Evolutionary conservation across 2,113 vertebrate genomes (phyloP).

Genomic region (Colistium nudipinnis): DNA sequence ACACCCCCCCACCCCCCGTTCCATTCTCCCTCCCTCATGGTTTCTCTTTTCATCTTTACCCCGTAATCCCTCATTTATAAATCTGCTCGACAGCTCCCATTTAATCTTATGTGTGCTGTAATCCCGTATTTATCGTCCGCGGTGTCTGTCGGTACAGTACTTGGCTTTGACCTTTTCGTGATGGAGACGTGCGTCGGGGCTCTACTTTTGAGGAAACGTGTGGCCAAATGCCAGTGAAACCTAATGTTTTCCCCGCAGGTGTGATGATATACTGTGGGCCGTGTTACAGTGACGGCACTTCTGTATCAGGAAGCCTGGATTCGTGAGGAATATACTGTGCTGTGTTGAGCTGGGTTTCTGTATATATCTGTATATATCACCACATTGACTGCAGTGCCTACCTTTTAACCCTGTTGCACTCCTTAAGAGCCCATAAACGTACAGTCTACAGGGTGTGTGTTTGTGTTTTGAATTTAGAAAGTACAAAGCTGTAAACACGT

Average conservation of each 20-base stretch:
- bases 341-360: neutral
- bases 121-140: slow-evolving; percentile 30
- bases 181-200: neutral
- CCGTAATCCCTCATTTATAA: slow-evolving; percentile 29
- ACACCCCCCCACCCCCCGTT: neutral
- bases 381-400: neutral
- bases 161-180: slow-evolving; percentile 11
- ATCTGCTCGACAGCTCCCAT: slow-evolving; percentile 16
- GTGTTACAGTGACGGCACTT: neutral
- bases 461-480: neutral
- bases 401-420: neutral
- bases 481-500: neutral
- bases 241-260: neutral
- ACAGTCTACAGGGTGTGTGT: neutral
- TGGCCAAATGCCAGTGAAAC: neutral
- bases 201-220: neutral
- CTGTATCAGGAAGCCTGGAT: neutral
- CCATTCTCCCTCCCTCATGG: neutral
- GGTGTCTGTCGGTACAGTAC: slow-evolving; percentile 1
- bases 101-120: slow-evolving; percentile 26
- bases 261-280: neutral
- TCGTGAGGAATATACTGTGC: neutral
- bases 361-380: too few species aligned
- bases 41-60: neutral
- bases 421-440: neutral